Percentiles rank a stretch among this genome's conserved stretches.
Conservation (phyloP, 1,140 invertebrate species). For the Calosoma granatense region DNA sequence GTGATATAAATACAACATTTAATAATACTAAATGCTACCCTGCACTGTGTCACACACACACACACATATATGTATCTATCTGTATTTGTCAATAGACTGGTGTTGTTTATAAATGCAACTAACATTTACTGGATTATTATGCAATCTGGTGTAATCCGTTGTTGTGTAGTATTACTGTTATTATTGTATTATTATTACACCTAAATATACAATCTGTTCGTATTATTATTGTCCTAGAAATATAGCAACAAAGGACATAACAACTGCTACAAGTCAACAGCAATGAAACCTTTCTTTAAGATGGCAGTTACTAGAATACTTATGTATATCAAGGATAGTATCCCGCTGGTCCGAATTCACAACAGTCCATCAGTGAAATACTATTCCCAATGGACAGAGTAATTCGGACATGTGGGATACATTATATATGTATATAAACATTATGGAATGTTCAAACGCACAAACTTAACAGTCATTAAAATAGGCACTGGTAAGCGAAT, state of each 20-base stretch:
- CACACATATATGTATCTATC: too few species aligned
- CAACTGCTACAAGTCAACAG: not conserved
- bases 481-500: too few species aligned
- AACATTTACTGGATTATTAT: not conserved
- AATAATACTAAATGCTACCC: not conserved
- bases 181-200: not conserved
- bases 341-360: too few species aligned
- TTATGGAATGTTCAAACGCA: not conserved
- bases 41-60: too few species aligned
- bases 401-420: too few species aligned
- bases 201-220: not conserved
- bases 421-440: not conserved
- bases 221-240: not conserved
- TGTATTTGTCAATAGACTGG: not conserved
- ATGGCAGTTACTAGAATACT: not conserved
- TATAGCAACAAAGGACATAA: not conserved
- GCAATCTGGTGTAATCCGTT: too few species aligned
- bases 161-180: not conserved
- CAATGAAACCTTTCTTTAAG: not conserved
- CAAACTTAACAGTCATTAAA: not conserved
- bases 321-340: too few species aligned
- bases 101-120: not conserved
- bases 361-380: too few species aligned
- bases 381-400: too few species aligned
- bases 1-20: not conserved